Evolutionary conservation across 2,113 vertebrate species (phyloP).

Genomic region (Microcebus murinus): DNA sequence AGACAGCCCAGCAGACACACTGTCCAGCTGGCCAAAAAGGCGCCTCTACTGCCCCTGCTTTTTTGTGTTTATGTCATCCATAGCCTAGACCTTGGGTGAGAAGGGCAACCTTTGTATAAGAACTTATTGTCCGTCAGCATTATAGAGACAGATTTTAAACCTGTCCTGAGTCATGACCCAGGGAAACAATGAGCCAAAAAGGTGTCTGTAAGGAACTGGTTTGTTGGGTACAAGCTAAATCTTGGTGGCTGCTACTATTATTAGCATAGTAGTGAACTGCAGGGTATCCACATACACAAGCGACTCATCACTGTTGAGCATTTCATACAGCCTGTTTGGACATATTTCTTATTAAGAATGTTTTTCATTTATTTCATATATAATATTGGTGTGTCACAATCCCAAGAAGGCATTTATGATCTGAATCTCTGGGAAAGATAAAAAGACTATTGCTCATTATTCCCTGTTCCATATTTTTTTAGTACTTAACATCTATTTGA

Average conservation of each 20-base stretch:
- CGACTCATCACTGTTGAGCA: neutral
- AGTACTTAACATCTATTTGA: neutral
- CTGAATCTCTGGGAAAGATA: neutral
- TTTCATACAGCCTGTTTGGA: neutral
- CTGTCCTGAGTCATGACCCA: neutral
- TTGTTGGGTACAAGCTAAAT: neutral
- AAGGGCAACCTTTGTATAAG: neutral
- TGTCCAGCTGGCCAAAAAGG: neutral
- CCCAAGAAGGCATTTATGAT: neutral
- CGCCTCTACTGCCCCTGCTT: neutral
- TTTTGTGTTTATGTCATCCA: neutral
- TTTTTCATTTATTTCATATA: neutral
- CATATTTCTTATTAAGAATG: neutral
- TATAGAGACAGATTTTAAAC: neutral
- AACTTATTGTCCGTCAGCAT: neutral
- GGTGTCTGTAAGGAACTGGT: neutral
- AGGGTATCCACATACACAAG: neutral
- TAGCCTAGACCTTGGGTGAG: neutral
- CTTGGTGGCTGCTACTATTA: neutral
- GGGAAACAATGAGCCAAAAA: neutral
- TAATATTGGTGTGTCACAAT: neutral
- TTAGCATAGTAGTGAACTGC: accelerated
- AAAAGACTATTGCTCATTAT: neutral
- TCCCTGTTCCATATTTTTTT: neutral
- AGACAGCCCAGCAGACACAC: neutral